Base-by-base conservation (phyloP, 2,888 invertebrate genomes). In the Subacronicta megacephala region DNA sequence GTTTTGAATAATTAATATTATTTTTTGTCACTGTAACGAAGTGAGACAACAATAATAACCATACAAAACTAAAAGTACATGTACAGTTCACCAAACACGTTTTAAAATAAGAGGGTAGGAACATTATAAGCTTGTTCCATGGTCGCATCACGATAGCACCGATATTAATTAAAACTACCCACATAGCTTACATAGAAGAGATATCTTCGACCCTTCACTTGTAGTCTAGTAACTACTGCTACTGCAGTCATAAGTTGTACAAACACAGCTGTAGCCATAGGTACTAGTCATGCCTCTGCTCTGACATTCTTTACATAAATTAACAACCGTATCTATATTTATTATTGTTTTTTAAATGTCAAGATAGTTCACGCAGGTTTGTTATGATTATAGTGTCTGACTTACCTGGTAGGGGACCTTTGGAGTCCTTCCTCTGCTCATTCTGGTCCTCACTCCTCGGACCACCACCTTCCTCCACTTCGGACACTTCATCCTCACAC, bases 341-440 rank as follows among this genome's bases (percentile, higher is more conserved):
- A 46, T 57, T 44, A 58, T 54, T 55, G 44, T 53, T 51, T 62
- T 50, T 55, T 50, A 49, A 65, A 53, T 46, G 55, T 54, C 60
- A 51, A 63, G 47, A 63, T 45, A 37, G 46, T 36, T 59, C 40
- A 56, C 20, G 17, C 12, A 54, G 47, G 26, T 44, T 41, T 55
- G n/a, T 35, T 51, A 54, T 52, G 46, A 1, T 33, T 53, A 18
- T 15, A 26, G 47, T 54, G 43, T 64, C 23, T 17, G 40, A 59
- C 81, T 67, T 77, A 93, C 93, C 93, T 92, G 91, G 72, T 67
- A 89, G 53, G 59, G 82, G 69, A 64, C 82, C 63, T 75, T 89
- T 92, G 31, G 77, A 78, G 61, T 90, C 89, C 72, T 86, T 92
- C 82, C 84, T 84, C 56, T 75, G 82, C 42, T 90, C 91, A 29